Base-by-base conservation (phyloP, 2,113 vertebrate genomes). In the Mastomys coucha region DNA sequence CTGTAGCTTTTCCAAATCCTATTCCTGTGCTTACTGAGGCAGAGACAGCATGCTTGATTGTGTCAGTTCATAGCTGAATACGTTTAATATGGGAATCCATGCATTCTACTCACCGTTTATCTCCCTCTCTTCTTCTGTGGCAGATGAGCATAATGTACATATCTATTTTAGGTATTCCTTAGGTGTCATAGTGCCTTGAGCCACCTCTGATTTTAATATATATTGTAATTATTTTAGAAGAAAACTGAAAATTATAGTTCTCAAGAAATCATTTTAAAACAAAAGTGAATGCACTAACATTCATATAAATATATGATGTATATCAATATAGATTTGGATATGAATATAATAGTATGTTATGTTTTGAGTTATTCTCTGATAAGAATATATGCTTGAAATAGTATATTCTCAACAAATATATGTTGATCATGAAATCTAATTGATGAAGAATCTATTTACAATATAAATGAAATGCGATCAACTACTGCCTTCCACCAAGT, bases 1-100 rank as follows among this genome's bases (percentile, higher is more conserved):
- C n/a, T 92, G 31, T 81, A 80, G 56, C 75, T 90, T 95, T 95
- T 92, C 91, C 58, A 94, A 90, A 96, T 85, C 60, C 70, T 93
- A n/a, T 91, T 93, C 96, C 93, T 87, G 12, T 97, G 91, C 89
- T 91, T 78, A 78, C 78, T 96, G 94, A 97, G 26, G 89, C 77
- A 95, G 58, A 93, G 33, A 77, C 45, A 80, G 58, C 28, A 76
- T 73, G 78, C 88, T 94, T 24, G 20, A 81, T 91, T 85, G 1
- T 91, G 69, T 87, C 84, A 75, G 56, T 95, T 94, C 86, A 87
- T 89, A 80, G 93, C 51, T 92, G 80, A 97, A 70, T 89, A 67
- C 39, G 16, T 95, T 97, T 90, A 94, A 75, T 97, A 84, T 92
- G 67, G 91, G 69, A 94, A 88, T 87, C 56, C 70, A 49, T 53